Evolutionary conservation across 2,797 vertebrate genomes (phyloP).

Genomic region (Morelia viridis): DNA sequence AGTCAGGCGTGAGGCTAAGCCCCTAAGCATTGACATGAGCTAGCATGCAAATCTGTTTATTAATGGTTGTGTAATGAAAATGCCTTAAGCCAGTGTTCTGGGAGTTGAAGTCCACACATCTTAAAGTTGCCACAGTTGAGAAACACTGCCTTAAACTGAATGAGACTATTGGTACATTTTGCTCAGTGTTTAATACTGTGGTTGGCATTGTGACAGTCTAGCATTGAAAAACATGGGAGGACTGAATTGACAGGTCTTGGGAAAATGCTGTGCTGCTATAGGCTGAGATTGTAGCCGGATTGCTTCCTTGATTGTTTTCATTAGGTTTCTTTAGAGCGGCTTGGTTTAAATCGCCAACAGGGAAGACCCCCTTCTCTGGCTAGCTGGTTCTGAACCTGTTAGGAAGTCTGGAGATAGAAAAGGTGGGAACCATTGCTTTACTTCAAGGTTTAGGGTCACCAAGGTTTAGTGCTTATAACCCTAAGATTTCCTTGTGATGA

Average conservation of each 20-base stretch:
- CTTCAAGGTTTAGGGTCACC: conserved; percentile 20
- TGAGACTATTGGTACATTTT: background rate
- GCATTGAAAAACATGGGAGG: background rate
- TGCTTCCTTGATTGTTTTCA: rapidly evolving
- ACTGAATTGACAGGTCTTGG: background rate
- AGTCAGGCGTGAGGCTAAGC: background rate
- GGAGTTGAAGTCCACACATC: too few species aligned
- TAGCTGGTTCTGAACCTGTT: background rate
- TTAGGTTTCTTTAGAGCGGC: conserved; percentile 11
- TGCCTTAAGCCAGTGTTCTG: background rate
- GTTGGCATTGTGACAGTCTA: background rate
- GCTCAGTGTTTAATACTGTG: background rate
- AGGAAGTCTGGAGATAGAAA: conserved; percentile 30
- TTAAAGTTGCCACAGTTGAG: too few species aligned
- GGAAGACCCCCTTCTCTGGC: conserved; percentile 6
- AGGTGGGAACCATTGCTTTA: conserved; percentile 33
- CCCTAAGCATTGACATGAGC: background rate
- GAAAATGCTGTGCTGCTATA: background rate
- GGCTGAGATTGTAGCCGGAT: background rate
- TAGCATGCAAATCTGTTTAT: background rate
- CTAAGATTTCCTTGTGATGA: conserved; percentile 41
- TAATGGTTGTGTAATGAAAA: background rate
- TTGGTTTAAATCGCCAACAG: background rate
- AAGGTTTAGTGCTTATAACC: background rate
- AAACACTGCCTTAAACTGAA: too few species aligned